A percentile compares a stretch with the other conserved stretches of the same genome.
Conservation (phyloP, 2,113 vertebrate genomes). For the Sebastes fasciatus region DNA sequence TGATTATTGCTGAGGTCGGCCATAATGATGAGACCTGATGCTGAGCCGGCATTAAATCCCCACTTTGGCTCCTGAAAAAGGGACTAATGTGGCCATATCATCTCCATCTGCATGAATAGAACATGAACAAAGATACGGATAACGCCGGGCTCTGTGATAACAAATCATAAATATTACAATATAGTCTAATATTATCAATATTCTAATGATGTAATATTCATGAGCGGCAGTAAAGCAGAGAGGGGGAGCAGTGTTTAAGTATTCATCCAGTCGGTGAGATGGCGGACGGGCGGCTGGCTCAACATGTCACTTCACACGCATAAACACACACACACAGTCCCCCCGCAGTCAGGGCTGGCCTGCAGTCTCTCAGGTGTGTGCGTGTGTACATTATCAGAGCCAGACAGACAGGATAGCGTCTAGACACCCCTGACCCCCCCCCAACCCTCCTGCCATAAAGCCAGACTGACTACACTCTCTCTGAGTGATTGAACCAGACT, state of each 20-base stretch:
- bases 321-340: constrained; percentile 25
- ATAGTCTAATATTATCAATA: constrained; percentile 69
- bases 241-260: constrained; percentile 40
- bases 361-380: constrained; percentile 65
- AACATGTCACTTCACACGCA: constrained; percentile 47
- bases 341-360: constrained; percentile 5
- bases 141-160: constrained; percentile 50
- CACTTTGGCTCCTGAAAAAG: constrained; percentile 42
- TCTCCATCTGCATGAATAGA: constrained; percentile 68
- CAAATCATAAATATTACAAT: constrained; percentile 70
- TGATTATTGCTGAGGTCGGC: constrained; percentile 39
- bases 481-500: constrained; percentile 69
- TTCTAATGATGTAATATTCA: constrained; percentile 64
- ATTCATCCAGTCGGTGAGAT: constrained; percentile 37
- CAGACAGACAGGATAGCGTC: constrained; percentile 77
- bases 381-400: constrained; percentile 72
- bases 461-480: constrained; percentile 62
- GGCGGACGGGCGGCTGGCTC: not conserved
- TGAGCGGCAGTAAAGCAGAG: constrained; percentile 50
- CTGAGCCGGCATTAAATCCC: constrained; percentile 52
- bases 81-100: constrained; percentile 45
- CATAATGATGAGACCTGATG: constrained; percentile 15
- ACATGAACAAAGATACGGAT: constrained; percentile 57
- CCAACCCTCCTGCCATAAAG: constrained; percentile 53
- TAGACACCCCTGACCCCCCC: constrained; percentile 55